These are phyloP conservation scores for Leiothrix lutea DNA, from an alignment of 2,113 vertebrate genomes.

Conservation along the genomic window DNA sequence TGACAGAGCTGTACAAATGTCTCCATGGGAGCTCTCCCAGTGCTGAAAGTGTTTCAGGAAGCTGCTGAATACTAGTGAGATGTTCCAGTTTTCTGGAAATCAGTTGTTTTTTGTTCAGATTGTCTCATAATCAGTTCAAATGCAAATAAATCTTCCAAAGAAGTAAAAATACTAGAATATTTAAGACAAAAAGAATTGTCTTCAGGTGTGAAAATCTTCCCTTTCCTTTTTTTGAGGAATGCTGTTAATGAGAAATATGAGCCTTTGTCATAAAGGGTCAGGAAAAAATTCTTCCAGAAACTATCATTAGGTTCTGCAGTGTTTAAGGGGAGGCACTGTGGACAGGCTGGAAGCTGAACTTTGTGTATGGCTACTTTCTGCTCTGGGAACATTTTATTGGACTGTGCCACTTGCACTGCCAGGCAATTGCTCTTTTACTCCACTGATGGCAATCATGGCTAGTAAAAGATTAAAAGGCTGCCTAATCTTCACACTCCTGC, in stretches of 20 bases:
- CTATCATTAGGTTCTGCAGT: not conserved
- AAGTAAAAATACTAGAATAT: not conserved
- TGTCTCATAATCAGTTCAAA: not conserved
- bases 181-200: not conserved
- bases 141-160: not conserved
- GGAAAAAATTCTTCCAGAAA: not conserved
- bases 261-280: not conserved
- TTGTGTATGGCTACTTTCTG: not conserved
- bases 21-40: not conserved
- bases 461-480: conserved; percentile 41
- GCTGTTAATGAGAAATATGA: not conserved
- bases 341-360: not conserved
- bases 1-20: not conserved
- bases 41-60: not conserved
- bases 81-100: not conserved
- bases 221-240: not conserved
- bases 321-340: not conserved
- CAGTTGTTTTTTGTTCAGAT: not conserved
- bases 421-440: conserved; percentile 13
- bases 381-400: not conserved
- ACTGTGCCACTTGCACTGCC: not conserved
- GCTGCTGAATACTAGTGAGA: not conserved
- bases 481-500: conserved; percentile 9
- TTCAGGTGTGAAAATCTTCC: not conserved
- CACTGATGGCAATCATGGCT: conserved; percentile 22